phyloP scores from a whole-genome alignment of 2,797 vertebrate species.

The Scomberomorus guttatus region DNA sequence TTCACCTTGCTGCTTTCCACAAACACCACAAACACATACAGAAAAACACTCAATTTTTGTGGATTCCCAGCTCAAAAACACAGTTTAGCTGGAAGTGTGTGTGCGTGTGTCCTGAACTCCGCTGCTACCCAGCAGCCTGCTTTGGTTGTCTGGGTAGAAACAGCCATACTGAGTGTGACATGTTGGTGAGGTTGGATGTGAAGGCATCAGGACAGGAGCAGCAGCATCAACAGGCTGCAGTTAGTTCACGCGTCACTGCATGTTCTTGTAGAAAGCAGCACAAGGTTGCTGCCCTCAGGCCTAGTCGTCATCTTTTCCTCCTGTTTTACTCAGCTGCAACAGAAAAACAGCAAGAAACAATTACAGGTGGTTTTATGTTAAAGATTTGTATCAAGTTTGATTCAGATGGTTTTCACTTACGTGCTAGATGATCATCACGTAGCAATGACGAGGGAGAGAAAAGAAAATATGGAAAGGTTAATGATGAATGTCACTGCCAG shows the following conservation, averaged over 20 bases:
- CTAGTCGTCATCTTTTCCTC: constrained; percentile 94
- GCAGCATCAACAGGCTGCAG: constrained; percentile 40
- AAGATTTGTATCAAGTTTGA: accelerated
- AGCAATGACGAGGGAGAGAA: not conserved
- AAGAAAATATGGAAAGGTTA: constrained; percentile 8
- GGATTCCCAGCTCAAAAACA: constrained; percentile 1
- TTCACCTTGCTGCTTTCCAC: not conserved
- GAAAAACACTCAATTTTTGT: not conserved
- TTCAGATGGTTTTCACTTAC: constrained; percentile 69
- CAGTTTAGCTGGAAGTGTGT: constrained; percentile 2
- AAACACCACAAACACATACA: constrained; percentile 21
- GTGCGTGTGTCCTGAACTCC: constrained; percentile 17
- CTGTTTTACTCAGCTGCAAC: constrained; percentile 94
- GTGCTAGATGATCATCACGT: constrained; percentile 70
- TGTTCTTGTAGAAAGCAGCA: constrained; percentile 41
- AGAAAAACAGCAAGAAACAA: not conserved
- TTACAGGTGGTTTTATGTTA: not conserved
- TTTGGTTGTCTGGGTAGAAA: constrained; percentile 35
- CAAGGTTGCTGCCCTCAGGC: not conserved
- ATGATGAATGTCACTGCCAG: not conserved
- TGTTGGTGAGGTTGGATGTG: constrained; percentile 28
- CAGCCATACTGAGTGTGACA: constrained; percentile 13
- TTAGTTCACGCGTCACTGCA: constrained; percentile 44
- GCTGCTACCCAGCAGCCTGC: not conserved
- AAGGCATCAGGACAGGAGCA: constrained; percentile 43